A percentile compares a stretch with the other conserved stretches of the same genome.
Evolutionary conservation across 2,113 vertebrate species (phyloP).

Genomic region (Anser brachyrhynchus): DNA sequence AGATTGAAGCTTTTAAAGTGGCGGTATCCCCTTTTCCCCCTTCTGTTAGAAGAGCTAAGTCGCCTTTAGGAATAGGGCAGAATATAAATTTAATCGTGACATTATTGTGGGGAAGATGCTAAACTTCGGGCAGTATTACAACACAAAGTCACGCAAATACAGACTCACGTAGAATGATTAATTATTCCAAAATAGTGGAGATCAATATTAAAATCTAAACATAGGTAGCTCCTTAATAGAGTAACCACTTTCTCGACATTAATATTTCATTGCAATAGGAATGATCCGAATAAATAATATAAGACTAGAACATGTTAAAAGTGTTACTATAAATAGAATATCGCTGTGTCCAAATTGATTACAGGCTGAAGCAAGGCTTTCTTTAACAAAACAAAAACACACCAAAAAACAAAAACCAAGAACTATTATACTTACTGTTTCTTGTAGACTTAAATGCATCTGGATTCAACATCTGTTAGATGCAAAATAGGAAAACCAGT

Average conservation of each 20-base stretch:
- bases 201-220: conserved; percentile 78
- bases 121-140: background rate
- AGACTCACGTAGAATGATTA: conserved; percentile 57
- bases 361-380: conserved; percentile 44
- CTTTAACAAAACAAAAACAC: background rate
- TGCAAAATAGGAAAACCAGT: background rate
- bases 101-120: conserved; percentile 32
- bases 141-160: conserved; percentile 2
- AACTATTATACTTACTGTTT: background rate
- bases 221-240: conserved; percentile 65
- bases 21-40: conserved; percentile 71
- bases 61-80: conserved; percentile 63
- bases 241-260: conserved; percentile 70
- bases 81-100: conserved; percentile 53
- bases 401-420: too few relatives aligned
- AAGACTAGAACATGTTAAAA: conserved; percentile 68
- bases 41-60: conserved; percentile 69
- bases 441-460: conserved; percentile 12
- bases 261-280: conserved; percentile 78
- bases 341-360: conserved; percentile 64
- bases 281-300: conserved; percentile 74
- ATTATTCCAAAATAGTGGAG: conserved; percentile 61
- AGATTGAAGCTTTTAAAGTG: conserved; percentile 83
- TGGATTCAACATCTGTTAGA: conserved; percentile 30
- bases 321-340: conserved; percentile 70